Conservation (phyloP, 2,888 invertebrate genomes). For the Napeogenes inachia region DNA sequence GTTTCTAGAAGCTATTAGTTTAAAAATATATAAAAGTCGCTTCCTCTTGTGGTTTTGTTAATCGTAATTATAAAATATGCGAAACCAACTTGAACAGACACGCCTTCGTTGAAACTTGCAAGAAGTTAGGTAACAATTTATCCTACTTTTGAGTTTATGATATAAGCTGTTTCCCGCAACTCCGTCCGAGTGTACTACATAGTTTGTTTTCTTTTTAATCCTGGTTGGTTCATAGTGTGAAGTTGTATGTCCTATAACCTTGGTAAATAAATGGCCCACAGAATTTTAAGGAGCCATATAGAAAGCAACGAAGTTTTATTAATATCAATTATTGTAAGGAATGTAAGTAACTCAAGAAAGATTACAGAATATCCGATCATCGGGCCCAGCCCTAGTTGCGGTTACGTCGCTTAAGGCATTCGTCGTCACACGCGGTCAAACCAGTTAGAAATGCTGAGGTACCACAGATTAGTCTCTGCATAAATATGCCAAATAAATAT, state of each 20-base stretch:
- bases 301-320: background rate
- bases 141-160: slow-evolving; percentile 1
- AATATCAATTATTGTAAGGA: slow-evolving; percentile 14
- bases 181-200: too few relatives aligned
- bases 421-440: slow-evolving; percentile 44
- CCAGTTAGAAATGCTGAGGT: slow-evolving; percentile 54
- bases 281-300: too few relatives aligned
- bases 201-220: too few relatives aligned
- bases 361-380: slow-evolving; percentile 36
- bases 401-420: slow-evolving; percentile 50
- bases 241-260: too few relatives aligned
- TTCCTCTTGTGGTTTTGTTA: slow-evolving; percentile 6
- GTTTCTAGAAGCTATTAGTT: background rate
- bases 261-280: too few relatives aligned
- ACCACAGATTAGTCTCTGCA: slow-evolving; percentile 32
- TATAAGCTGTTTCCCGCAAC: too few relatives aligned
- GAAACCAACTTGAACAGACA: slow-evolving; percentile 3
- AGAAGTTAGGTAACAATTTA: slow-evolving; percentile 3
- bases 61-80: slow-evolving; percentile 4
- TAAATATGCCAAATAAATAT: slow-evolving; percentile 19
- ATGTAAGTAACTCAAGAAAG: slow-evolving; percentile 41
- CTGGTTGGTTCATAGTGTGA: too few relatives aligned
- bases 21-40: slow-evolving; percentile 3
- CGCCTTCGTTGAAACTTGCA: slow-evolving; percentile 1
- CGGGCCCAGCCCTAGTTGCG: slow-evolving; percentile 38